Base-by-base conservation (phyloP, 2,113 vertebrate genomes). In the Oryzias curvinotus region DNA sequence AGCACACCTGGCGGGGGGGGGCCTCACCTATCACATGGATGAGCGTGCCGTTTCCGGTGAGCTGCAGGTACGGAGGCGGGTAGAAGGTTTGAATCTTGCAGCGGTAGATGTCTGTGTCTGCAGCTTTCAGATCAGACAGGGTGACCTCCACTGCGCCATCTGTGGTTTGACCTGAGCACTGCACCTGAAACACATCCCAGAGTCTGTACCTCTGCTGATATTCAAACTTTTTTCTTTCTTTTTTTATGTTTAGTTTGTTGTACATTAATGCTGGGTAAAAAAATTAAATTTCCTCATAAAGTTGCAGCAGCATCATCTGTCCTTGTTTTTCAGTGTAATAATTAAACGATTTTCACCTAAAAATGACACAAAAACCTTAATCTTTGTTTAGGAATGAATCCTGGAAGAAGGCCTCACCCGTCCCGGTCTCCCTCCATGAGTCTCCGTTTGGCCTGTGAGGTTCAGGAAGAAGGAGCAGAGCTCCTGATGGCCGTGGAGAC, bases 21-120 rank as follows among this genome's bases (percentile, higher is more conserved):
- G 14, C 54, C 84, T 84, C 41, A 91, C 90, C 90, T 60, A 61
- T 45, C 14, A 90, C 72, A 6, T 89, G 74, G 36, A 92, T 49
- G 21, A 91, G 64, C 0, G 88, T 90, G 19, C 88, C 88, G 5
- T 90, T 92, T 15, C 90, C 90, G 0, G 7, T 16, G 15, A 59
- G 21, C 12, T 1, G 42, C 41, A 75, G 71, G 68, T 72, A 92
- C 0, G 90, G 90, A 1, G 90, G 89, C 1, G 90, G 90, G 62
- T 68, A 91, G 12, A 88, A n/a, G 21, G 90, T 5, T 47, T 85
- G 65, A 2, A 91, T 36, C 44, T 51, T 5, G 41, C 89, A 91
- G 50, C 76, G 78, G 19, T 91, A 92, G 8, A 91, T 1, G 25
- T 92, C 90, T 2, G 90, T 92, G 77, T 92, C 75, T 28, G 58